Base-by-base conservation (phyloP, 2,888 invertebrate genomes). In the Pseudoips prasinana region DNA sequence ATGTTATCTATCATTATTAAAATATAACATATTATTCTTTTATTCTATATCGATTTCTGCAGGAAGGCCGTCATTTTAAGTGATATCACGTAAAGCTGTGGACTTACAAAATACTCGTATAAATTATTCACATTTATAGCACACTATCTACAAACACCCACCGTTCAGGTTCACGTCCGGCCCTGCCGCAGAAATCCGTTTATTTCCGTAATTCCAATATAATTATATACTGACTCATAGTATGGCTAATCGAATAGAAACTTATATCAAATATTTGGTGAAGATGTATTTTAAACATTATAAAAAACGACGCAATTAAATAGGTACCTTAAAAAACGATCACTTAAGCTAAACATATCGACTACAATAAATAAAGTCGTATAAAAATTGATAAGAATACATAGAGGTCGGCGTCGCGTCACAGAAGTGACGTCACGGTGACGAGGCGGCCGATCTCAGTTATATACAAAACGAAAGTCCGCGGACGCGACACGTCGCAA, bases 71-170 rank as follows among this genome's bases (percentile, higher is more conserved):
- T 36, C 67, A 66, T 64, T 67, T 70, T 63, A 72, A 75, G 80
- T 80, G 77, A 76, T 73, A 78, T 85, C 85, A 81, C 78, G 85
- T 87, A 85, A 86, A 87, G 85, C 85, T 82, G 87, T 77, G 84
- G 78, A 85, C 87, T 86, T 86, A 88, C 83, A 87, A 81, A 82
- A 82, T 86, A 87, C 77, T 88, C 85, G 86, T 87, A 86, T 86
- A 87, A 87, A 87, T 86, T 87, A 87, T 87, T 85, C 86, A 87
- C 87, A 86, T 84, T 84, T 85, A 86, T 85, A 85, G 87, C 85
- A 86, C 81, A 86, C 80, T 88, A 88, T 86, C 86, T 86, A 87
- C 86, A 86, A 71, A 81, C 82, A 85, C 74, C 78, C 84, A 75
- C 78, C 66, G 59, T 64, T 75, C 74, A 75, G 70, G 69, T 69